Evolutionary conservation across 2,888 invertebrate genomes (phyloP).

Genomic region (Asteroscopus sphinx): DNA sequence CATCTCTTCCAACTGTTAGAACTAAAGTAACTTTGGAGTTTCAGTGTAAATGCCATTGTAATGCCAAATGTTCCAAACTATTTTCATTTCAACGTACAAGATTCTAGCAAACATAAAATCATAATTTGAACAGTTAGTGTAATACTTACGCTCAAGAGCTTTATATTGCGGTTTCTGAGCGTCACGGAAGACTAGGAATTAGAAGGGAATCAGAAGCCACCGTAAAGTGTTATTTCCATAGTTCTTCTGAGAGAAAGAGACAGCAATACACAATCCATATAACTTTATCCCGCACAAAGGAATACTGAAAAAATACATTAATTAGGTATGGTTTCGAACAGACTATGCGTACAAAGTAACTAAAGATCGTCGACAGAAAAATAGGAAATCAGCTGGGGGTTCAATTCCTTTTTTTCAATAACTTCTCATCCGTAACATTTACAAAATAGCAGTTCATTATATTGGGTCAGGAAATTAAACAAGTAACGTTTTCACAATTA

Average conservation of each 20-base stretch:
- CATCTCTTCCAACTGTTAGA: too few species aligned
- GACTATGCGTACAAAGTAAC: too few species aligned
- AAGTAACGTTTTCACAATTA: too few species aligned
- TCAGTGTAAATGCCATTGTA: neutral
- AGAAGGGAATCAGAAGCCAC: conserved; percentile 1
- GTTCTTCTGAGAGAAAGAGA: neutral
- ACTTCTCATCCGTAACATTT: too few species aligned
- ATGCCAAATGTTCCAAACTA: conserved; percentile 18
- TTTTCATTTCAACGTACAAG: conserved; percentile 14
- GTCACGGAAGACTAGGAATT: neutral
- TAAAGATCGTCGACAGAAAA: too few species aligned
- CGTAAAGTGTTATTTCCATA: neutral
- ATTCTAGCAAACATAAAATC: conserved; percentile 2
- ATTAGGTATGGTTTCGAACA: too few species aligned
- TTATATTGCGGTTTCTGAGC: neutral
- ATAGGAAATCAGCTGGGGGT: too few species aligned
- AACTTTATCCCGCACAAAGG: neutral
- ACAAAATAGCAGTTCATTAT: too few species aligned
- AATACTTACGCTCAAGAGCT: neutral
- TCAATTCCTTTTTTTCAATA: too few species aligned
- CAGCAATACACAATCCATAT: neutral
- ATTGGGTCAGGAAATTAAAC: too few species aligned
- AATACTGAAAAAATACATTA: too few species aligned
- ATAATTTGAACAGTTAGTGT: conserved; percentile 5
- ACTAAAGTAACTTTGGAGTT: neutral